Conservation (phyloP, 2,797 vertebrate genomes). For the Tarsius wallacei region DNA sequence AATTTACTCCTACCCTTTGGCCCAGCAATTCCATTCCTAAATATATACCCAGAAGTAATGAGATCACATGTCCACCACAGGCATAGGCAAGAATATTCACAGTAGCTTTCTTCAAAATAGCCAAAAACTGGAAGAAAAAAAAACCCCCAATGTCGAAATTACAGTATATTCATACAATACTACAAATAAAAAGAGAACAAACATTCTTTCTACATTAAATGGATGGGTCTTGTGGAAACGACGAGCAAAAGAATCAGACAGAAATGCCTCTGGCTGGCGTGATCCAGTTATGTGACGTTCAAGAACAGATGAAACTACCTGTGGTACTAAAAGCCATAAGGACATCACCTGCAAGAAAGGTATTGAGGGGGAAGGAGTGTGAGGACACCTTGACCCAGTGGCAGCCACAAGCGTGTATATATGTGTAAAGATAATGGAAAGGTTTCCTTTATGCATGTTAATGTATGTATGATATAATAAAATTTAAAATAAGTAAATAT, state of each 20-base stretch:
- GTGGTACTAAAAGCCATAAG: fast-evolving
- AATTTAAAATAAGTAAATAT: too few species aligned
- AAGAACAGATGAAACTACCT: too few species aligned
- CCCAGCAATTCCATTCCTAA: not conserved
- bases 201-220: not conserved
- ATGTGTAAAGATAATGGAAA: not conserved
- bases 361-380: fast-evolving
- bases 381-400: too few species aligned
- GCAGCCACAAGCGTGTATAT: not conserved
- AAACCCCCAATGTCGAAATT: not conserved
- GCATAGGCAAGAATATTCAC: not conserved
- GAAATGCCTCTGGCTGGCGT: fast-evolving
- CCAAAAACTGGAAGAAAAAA: not conserved
- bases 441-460: too few species aligned
- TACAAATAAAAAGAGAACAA: not conserved
- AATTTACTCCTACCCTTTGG: not conserved
- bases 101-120: not conserved
- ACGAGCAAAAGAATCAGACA: not conserved
- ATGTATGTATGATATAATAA: too few species aligned
- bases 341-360: not conserved
- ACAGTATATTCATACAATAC: not conserved
- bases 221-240: fast-evolving
- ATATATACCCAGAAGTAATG: too few species aligned
- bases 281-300: fast-evolving
- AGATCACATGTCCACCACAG: not conserved